These are phyloP conservation scores for Porites divaricata DNA, from an alignment of 92 coral and sea anemone species.

Conservation along the genomic window DNA sequence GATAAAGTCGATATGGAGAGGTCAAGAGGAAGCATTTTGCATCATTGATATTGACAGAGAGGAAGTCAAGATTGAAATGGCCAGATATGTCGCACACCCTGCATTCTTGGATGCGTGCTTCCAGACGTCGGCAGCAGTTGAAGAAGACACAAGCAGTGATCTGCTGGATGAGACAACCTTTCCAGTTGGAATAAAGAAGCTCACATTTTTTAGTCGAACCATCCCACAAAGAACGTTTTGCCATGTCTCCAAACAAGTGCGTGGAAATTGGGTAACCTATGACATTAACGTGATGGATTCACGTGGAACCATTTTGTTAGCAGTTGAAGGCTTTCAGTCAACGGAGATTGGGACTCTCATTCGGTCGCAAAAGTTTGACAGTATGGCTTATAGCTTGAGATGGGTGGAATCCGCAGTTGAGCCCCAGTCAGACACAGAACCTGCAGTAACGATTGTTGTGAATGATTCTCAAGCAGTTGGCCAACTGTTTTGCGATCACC, in stretches of 20 bases:
- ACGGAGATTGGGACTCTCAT: conserved; percentile 44
- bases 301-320: conserved; percentile 42
- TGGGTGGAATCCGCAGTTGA: conserved; percentile 50
- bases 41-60: conserved; percentile 52
- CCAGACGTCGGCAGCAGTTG: conserved; percentile 44
- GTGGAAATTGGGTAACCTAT: conserved; percentile 40
- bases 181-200: conserved; percentile 28
- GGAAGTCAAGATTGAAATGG: conserved; percentile 22
- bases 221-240: conserved; percentile 47
- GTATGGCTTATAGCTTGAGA: conserved; percentile 31
- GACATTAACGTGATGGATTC: conserved; percentile 54
- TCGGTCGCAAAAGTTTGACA: conserved; percentile 39
- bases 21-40: conserved; percentile 52
- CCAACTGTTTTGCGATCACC: conserved; percentile 22
- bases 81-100: conserved; percentile 70
- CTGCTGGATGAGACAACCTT: conserved; percentile 11
- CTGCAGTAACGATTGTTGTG: conserved; percentile 33
- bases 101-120: conserved; percentile 74
- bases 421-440: conserved; percentile 6
- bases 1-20: conserved; percentile 69
- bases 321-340: conserved; percentile 47
- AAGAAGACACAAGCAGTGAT: background rate
- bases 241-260: conserved; percentile 38
- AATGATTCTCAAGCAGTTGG: conserved; percentile 49
- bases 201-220: conserved; percentile 23